These are phyloP conservation scores for Lithophane socia DNA, from an alignment of 2,888 invertebrate species.

Conservation along the genomic window DNA sequence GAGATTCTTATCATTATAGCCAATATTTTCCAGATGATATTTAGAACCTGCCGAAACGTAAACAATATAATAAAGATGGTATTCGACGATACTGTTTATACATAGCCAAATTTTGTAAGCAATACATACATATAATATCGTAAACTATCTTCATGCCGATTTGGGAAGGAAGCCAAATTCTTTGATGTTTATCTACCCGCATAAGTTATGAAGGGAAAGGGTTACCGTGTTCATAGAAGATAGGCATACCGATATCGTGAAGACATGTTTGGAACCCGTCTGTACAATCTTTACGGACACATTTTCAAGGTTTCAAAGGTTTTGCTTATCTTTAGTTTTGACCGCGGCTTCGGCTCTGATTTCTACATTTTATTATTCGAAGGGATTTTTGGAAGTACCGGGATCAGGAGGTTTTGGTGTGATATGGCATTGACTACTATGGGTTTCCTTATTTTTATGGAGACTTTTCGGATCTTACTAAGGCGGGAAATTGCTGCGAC, in stretches of 20 bases:
- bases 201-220: slow-evolving; percentile 66
- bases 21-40: slow-evolving; percentile 27
- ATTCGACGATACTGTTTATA: slow-evolving; percentile 19
- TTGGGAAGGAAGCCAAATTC: slow-evolving; percentile 62
- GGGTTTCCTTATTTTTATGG: slow-evolving; percentile 28
- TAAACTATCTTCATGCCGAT: slow-evolving; percentile 58
- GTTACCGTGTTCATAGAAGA: slow-evolving; percentile 59
- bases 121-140: slow-evolving; percentile 49
- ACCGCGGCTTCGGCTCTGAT: slow-evolving; percentile 36
- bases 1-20: slow-evolving; percentile 16
- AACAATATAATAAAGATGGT: slow-evolving; percentile 42
- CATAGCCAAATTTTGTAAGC: slow-evolving; percentile 30
- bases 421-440: slow-evolving; percentile 6
- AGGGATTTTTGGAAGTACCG: slow-evolving; percentile 17
- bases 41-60: slow-evolving; percentile 33
- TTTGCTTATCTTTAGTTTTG: slow-evolving; percentile 51
- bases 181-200: slow-evolving; percentile 66
- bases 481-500: neutral
- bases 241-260: slow-evolving; percentile 56
- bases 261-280: slow-evolving; percentile 56
- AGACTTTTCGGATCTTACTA: neutral
- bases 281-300: slow-evolving; percentile 56
- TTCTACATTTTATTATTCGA: slow-evolving; percentile 52
- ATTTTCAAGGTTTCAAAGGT: slow-evolving; percentile 54
- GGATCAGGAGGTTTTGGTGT: slow-evolving; percentile 16